Base-by-base conservation (phyloP, 2,797 vertebrate genomes). In the Limnodromus scolopaceus region DNA sequence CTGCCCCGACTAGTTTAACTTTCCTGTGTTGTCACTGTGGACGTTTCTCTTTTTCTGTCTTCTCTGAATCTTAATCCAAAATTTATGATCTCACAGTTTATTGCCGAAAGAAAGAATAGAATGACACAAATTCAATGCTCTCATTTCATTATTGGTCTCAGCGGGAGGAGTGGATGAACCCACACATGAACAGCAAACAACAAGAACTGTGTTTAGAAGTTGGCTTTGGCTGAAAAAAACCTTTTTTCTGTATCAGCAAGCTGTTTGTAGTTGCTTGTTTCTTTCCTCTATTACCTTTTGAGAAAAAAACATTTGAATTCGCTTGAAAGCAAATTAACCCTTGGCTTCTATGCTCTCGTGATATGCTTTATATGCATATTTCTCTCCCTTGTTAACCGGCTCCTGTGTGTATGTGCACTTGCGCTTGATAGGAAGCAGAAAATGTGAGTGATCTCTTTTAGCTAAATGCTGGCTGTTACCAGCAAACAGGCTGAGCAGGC, bases 11-110 rank as follows among this genome's bases (percentile, higher is more conserved):
- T 87, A 36, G 74, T 92, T 89, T 71, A 92, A 91, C 79, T 90
- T 92, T 41, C 43, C 43, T 74, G 24, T 69, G 53, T 79, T 82
- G 61, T 87, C 88, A 51, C 92, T 93, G 87, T 78, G 96, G 84
- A 80, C 91, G 39, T 68, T 84, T 63, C 75, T 91, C 83, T 94
- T 79, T 90, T 93, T 77, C 87, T 93, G 70, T 80, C 68, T 77
- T 77, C 91, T 94, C 82, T 87, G 95, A 95, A 91, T 95, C 92
- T 92, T 96, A 94, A 96, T 96, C 92, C 87, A 96, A 77, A 94
- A 85, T 95, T 96, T 97, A 97, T 96, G 94, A 96, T 96, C 96
- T 97, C 81, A 61, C 66, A 65, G 87, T 64, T 84, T 94, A 65
- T 89, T 96, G 95, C 92, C 2, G 6, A 96, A 90, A 85, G 94